Base-by-base conservation (phyloP, 2,888 invertebrate genomes). In the Oscheius sp. region DNA sequence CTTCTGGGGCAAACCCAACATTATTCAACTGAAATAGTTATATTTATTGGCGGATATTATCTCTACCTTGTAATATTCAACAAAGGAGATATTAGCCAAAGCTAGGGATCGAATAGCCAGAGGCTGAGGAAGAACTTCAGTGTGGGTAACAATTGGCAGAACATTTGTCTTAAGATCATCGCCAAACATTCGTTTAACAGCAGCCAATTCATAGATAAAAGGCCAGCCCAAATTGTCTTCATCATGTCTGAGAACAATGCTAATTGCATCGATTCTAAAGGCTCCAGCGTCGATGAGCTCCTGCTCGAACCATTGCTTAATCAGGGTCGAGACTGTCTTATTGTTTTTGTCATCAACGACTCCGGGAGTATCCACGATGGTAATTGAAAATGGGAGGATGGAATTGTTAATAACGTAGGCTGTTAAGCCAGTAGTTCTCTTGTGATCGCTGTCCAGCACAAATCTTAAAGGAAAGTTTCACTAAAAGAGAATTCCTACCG, bases 371-470 rank as follows among this genome's bases (percentile, higher is more conserved):
- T 85, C 85, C 35, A 85, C 77, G 72, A 85, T 74, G 43, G 85
- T 85, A 43, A 85, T 78, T 63, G 80, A 77, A 75, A 74, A 85
- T 23, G 84, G 84, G 18, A 82, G 79, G 63, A 85, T 72, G 18
- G 84, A 83, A 79, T 85, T 84, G 76, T 85, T 84, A 78, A 85
- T 81, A 25, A 79, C 79, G 76, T 85, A 85, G n/a, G 81, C 84
- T 41, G 80, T 80, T 1, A 85, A 72, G 13, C 78, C 81, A 23
- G 76, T 72, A 21, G 84, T 82, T 21, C 78, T 63, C 13, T 59
- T 45, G 21, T 45, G 46, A 1, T 59, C 70, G 13, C 27, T 27
- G 7, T 59, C 59, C 16, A 70, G 27, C 6, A 59, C 59, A 70
- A 70, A 70, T 5, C 70, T 70, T 25, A 1, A 71, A 21, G n/a